Percentiles rank a stretch among this genome's conserved stretches.
These are phyloP conservation scores for Dreissena rostriformis DNA, from an alignment of 1,140 invertebrate species.

Conservation along the genomic window DNA sequence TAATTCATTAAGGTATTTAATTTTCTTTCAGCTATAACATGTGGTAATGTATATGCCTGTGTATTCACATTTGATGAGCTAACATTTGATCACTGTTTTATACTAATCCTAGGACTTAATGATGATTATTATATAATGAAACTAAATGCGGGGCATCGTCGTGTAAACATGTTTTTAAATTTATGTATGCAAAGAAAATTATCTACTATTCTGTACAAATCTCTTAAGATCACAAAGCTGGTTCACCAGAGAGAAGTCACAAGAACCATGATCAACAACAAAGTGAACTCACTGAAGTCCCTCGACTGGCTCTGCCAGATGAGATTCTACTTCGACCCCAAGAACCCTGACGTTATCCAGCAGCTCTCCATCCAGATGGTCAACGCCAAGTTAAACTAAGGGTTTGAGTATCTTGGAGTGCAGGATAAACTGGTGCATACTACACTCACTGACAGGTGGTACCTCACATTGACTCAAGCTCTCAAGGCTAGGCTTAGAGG, in stretches of 20 bases:
- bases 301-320: slow-evolving; percentile 99
- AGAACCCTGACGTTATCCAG: slow-evolving; percentile 95
- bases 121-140: too few relatives aligned
- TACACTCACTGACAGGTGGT: slow-evolving; percentile 98
- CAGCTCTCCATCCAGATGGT: slow-evolving; percentile 99
- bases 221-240: slow-evolving; percentile 96
- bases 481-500: slow-evolving; percentile 97
- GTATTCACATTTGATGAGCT: too few relatives aligned
- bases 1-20: too few relatives aligned
- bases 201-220: slow-evolving; percentile 4
- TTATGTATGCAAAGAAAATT: too few relatives aligned
- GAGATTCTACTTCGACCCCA: slow-evolving; percentile 99
- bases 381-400: slow-evolving; percentile 99
- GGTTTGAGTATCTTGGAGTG: slow-evolving; percentile 97
- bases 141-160: too few relatives aligned
- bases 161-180: too few relatives aligned
- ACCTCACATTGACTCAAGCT: slow-evolving; percentile 99
- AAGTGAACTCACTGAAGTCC: slow-evolving; percentile 91
- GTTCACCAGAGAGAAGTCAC: slow-evolving; percentile 99
- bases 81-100: too few relatives aligned
- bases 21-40: too few relatives aligned
- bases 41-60: too few relatives aligned
- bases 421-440: slow-evolving; percentile 99
- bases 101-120: too few relatives aligned
- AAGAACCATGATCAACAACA: slow-evolving; percentile 91